Evolutionary conservation across 1,140 invertebrate species (phyloP).

Genomic region (Formica selysi): DNA sequence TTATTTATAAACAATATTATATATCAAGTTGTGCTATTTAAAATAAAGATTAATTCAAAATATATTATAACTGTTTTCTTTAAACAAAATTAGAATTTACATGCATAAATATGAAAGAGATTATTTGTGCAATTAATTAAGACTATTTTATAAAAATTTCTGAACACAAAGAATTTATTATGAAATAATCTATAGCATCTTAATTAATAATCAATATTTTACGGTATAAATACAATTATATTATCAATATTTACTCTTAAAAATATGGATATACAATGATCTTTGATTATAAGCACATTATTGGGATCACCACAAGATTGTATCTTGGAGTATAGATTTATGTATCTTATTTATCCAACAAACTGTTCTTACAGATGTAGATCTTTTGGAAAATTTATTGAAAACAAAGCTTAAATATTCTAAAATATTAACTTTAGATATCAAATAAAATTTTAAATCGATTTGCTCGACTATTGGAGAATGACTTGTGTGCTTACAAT

Average conservation of each 20-base stretch:
- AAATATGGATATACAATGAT: slow-evolving; percentile 42
- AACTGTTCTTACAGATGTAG: no score
- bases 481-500: no score
- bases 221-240: slow-evolving; percentile 25
- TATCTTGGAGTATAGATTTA: no score
- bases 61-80: slow-evolving; percentile 24
- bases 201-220: slow-evolving; percentile 21
- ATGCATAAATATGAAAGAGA: slow-evolving; percentile 25
- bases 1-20: slow-evolving; percentile 19
- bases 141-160: slow-evolving; percentile 52
- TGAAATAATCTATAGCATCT: slow-evolving; percentile 35
- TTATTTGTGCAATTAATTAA: slow-evolving; percentile 20
- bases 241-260: slow-evolving; percentile 18
- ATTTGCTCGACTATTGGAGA: no score
- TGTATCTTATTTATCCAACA: no score
- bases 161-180: slow-evolving; percentile 38
- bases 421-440: no score
- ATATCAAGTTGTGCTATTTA: neutral
- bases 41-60: slow-evolving; percentile 29
- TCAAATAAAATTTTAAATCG: no score
- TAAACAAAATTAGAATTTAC: slow-evolving; percentile 48
- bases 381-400: no score
- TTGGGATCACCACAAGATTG: no score
- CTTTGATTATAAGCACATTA: no score
- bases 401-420: no score